phyloP scores from a whole-genome alignment of 2,888 invertebrate species.

The Gymnoscelis rufifasciata region DNA sequence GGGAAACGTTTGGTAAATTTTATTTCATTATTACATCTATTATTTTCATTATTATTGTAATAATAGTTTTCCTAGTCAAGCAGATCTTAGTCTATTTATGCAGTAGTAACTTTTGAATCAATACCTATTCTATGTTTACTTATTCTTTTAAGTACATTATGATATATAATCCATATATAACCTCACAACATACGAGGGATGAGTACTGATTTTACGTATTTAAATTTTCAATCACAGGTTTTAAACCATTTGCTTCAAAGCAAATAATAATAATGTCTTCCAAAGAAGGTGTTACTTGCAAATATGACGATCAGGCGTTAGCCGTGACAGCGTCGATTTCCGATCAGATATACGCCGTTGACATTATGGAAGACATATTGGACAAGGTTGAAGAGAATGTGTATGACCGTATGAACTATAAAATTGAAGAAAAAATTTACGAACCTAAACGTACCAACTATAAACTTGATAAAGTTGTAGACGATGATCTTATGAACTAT shows the following conservation, averaged over 20 bases:
- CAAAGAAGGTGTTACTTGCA: slow-evolving; percentile 52
- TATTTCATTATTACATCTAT: too few relatives aligned
- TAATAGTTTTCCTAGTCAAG: too few relatives aligned
- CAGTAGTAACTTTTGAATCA: too few relatives aligned
- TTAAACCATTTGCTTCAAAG: slow-evolving; percentile 65
- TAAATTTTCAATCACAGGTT: slow-evolving; percentile 51
- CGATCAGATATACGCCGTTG: slow-evolving; percentile 33
- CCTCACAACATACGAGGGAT: too few relatives aligned
- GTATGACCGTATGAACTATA: neutral
- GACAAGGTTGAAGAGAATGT: slow-evolving; percentile 49
- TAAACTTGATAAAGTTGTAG: slow-evolving; percentile 54
- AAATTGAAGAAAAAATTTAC: too few relatives aligned
- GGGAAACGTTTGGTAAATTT: slow-evolving; percentile 44
- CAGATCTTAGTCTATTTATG: too few relatives aligned
- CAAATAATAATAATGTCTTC: slow-evolving; percentile 57
- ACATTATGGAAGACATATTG: slow-evolving; percentile 49
- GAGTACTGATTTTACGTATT: too few relatives aligned
- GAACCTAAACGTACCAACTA: too few relatives aligned
- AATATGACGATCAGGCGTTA: slow-evolving; percentile 29
- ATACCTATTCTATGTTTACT: too few relatives aligned
- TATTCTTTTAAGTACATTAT: too few relatives aligned
- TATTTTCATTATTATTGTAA: too few relatives aligned
- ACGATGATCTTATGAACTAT: slow-evolving; percentile 23
- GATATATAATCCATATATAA: too few relatives aligned
- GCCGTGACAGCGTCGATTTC: slow-evolving; percentile 21